phyloP scores from a whole-genome alignment of 2,888 invertebrate species.

The Napeogenes sylphis region DNA sequence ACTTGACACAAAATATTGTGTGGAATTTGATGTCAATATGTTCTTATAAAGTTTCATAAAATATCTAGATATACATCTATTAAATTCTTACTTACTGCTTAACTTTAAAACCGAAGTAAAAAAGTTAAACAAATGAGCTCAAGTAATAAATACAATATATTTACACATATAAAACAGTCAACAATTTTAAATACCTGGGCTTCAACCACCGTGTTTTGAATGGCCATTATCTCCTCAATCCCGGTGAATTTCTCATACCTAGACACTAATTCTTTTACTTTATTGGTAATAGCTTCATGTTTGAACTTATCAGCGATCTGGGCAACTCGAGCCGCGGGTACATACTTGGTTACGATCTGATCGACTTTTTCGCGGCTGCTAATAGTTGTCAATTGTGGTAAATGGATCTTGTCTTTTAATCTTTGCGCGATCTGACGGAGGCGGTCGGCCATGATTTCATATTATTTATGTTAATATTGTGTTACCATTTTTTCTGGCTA shows the following conservation, averaged over 20 bases:
- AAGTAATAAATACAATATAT: no score
- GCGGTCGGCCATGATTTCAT: constrained; percentile 69
- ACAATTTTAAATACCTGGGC: constrained; percentile 70
- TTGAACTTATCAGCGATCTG: constrained; percentile 66
- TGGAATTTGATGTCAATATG: no score
- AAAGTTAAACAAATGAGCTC: no score
- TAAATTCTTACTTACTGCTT: no score
- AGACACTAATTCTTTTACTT: constrained; percentile 69
- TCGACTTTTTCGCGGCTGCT: constrained; percentile 59
- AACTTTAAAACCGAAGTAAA: no score
- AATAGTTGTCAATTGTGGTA: constrained; percentile 45
- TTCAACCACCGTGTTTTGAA: constrained; percentile 84
- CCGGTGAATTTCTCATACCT: constrained; percentile 87
- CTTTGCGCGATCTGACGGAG: constrained; percentile 59
- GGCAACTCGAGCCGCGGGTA: constrained; percentile 52
- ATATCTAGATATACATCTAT: no score
- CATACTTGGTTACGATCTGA: constrained; percentile 59
- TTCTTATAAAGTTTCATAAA: no score
- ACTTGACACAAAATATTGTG: no score
- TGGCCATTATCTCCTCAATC: constrained; percentile 85
- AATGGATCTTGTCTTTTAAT: constrained; percentile 58
- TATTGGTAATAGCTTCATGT: constrained; percentile 50
- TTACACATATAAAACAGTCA: background rate
- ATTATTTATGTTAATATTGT: constrained; percentile 41
- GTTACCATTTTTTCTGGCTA: constrained; percentile 32